Base-by-base conservation (phyloP, 2,113 vertebrate genomes). In the Leucoraja erinaceus region DNA sequence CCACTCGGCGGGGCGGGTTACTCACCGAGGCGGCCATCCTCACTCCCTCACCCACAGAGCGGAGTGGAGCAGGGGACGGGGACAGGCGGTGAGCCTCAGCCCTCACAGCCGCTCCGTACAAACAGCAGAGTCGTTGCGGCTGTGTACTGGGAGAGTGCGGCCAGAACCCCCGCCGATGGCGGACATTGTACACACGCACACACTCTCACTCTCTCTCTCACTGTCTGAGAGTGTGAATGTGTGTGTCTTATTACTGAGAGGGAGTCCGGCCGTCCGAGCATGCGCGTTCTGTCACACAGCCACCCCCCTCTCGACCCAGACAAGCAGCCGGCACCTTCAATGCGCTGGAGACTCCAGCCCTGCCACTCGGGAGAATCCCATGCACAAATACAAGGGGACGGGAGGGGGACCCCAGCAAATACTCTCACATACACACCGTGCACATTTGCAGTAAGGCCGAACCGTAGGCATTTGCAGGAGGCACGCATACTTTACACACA, bases 21-120 rank as follows among this genome's bases (percentile, higher is more conserved):
- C 83, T 88, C 61, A 88, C 83, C 83, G 83, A 88, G 59, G 83
- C 83, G 59, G 83, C 83, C 83, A 88, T 88, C 83, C 83, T 88
- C 83, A 5, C 56, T 72, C 18, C n/a, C 38, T 22, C 38, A 22
- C 38, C 1, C 18, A 47, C 31, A 33, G n/a, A 33, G 76, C 28
- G 28, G 28, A n/a, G 74, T 72, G n/a, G 75, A 77, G 77, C 3
- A 25, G 59, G 22, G 12, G 81, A 84, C 70, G 70, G 70, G 18
- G 14, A 5, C 14, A 16, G 70, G 70, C 70, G 70, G 81, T 5
- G 83, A 61, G 56, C n/a, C 59, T 31, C 83, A 88, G 83, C 59
- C 83, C 83, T 88, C 83, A 88, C 59, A 31, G 59, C 59, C 59
- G 38, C 28, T 16, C 61, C 59, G 61, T 63, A n/a, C 59, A 88